Evolutionary conservation across 2,888 invertebrate genomes (phyloP).

Genomic region (Xestia rhomboidea): DNA sequence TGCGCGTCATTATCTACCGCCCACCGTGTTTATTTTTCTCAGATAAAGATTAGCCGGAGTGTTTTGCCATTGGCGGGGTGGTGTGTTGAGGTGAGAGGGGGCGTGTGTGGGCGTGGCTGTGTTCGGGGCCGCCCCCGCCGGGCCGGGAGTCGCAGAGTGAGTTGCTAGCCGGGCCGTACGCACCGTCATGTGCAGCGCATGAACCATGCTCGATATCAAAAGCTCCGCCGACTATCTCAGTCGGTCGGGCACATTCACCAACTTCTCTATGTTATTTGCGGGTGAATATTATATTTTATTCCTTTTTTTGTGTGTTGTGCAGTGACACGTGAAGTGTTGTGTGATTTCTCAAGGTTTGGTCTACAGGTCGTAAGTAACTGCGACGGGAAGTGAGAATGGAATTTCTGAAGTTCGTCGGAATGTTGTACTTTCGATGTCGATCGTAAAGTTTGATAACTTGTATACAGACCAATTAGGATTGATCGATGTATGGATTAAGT

Average conservation of each 20-base stretch:
- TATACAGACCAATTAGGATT: no score
- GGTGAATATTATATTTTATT: slow-evolving; percentile 91
- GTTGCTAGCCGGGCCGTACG: slow-evolving; percentile 74
- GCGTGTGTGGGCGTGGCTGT: slow-evolving; percentile 79
- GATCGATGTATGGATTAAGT: no score
- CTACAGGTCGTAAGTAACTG: slow-evolving; percentile 70
- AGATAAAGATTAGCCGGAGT: slow-evolving; percentile 90
- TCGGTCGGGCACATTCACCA: slow-evolving; percentile 97
- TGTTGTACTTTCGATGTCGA: no score
- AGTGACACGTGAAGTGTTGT: slow-evolving; percentile 73
- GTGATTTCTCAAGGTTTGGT: slow-evolving; percentile 60
- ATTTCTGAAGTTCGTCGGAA: not conserved
- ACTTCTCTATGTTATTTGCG: slow-evolving; percentile 98
- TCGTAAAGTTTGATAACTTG: not conserved
- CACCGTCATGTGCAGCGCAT: slow-evolving; percentile 80
- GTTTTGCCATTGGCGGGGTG: slow-evolving; percentile 86
- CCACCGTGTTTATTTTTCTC: slow-evolving; percentile 90
- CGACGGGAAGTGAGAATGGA: slow-evolving; percentile 23
- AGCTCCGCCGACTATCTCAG: slow-evolving; percentile 97
- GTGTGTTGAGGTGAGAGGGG: slow-evolving; percentile 76
- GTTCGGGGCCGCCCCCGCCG: slow-evolving; percentile 66
- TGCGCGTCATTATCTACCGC: slow-evolving; percentile 89
- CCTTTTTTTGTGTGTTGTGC: slow-evolving; percentile 68
- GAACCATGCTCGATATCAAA: slow-evolving; percentile 97
- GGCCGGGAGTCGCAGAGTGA: slow-evolving; percentile 40